Base-by-base conservation (phyloP, 2,797 vertebrate genomes). In the Lycodopsis pacificus region DNA sequence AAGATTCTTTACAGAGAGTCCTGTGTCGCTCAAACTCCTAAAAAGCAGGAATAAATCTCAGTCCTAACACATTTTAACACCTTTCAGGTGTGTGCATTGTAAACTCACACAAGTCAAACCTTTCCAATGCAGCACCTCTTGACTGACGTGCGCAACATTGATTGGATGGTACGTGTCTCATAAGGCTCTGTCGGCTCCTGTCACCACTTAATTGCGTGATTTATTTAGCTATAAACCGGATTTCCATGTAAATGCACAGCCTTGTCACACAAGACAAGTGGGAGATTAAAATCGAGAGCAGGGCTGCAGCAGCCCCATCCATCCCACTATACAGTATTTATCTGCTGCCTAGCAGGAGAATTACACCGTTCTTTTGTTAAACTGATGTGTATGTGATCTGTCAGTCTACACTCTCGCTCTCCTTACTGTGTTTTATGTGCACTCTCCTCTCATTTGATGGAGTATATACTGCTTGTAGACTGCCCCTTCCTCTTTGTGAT, bases 161-260 rank as follows among this genome's bases (percentile, higher is more conserved):
- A 58, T 65, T 2, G n/a, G 42, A 54, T 63, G 77, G 61, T 63
- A 77, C 1, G 2, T 65, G 71, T 64, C 76, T 90, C 86, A 81
- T 61, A 48, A 84, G 77, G 88, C 88, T 86, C 81, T 78, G 86
- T 86, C 65, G 48, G 84, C 86, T 71, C 81, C 84, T 82, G 91
- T 91, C 84, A 62, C 25, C 66, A 48, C 77, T 76, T 93, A 93
- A 94, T 91, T 86, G 86, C n/a, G 63, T 81, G 76, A 94, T 92
- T 91, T 89, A 92, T 92, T 87, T 56, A 58, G 84, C 88, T 80
- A 81, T 89, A 69, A 83, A 88, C 80, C 42, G 73, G 64, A 90
- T 89, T 88, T 91, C 88, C 91, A 84, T 92, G 89, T 88, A 90
- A 92, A 92, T 84, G 86, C 82, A 65, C 86, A 81, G 71, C 73